Evolutionary conservation across 2,888 invertebrate genomes (phyloP).

Genomic region (Hoplodrina blanda): DNA sequence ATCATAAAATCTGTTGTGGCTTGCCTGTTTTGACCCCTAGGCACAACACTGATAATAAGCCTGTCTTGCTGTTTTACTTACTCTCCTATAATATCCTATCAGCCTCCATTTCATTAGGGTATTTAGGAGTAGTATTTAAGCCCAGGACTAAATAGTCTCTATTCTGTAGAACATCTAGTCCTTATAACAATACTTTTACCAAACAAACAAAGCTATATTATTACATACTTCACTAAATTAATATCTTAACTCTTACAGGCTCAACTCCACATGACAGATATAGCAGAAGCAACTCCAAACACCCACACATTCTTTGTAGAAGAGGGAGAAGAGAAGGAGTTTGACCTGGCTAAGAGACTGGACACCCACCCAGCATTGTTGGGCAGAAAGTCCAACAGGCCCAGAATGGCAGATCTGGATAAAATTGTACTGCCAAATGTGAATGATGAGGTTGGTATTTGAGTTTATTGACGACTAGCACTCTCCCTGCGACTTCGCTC

Average conservation of each 20-base stretch:
- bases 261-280: slow-evolving; percentile 95
- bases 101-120: neutral
- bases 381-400: slow-evolving; percentile 93
- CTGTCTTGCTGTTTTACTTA: neutral
- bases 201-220: no score
- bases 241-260: slow-evolving; percentile 90
- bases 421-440: slow-evolving; percentile 91
- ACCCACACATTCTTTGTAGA: slow-evolving; percentile 96
- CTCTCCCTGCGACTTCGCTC: no score
- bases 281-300: slow-evolving; percentile 92
- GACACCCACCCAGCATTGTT: slow-evolving; percentile 94
- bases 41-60: neutral
- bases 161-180: no score
- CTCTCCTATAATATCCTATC: neutral
- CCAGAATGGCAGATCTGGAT: slow-evolving; percentile 90
- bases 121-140: no score
- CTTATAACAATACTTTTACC: no score
- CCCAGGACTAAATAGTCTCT: no score
- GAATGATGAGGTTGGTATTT: slow-evolving; percentile 84
- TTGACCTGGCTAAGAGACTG: slow-evolving; percentile 93
- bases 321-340: slow-evolving; percentile 90
- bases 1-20: no score
- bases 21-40: no score
- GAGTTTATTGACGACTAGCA: neutral
- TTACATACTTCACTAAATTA: neutral